Evolutionary conservation across 2,797 vertebrate genomes (phyloP), one percentile per base, ranked within the genome.

Genomic region (Malacoctenus gilli): DNA sequence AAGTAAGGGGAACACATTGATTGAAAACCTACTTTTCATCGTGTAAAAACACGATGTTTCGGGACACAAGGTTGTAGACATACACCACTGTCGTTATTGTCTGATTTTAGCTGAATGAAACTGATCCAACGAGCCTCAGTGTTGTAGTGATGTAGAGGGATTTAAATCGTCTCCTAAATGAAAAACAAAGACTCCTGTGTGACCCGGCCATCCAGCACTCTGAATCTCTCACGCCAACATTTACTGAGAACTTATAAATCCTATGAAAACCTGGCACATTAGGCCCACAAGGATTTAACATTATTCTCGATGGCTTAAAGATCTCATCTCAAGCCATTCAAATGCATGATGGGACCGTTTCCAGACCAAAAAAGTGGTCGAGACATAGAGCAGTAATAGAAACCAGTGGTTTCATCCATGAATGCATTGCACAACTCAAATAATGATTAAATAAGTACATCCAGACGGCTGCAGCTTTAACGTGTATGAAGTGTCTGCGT

Each of bases 61-160:
- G n/a, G n/a, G n/a, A n/a, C n/a, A n/a, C n/a, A 16, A 64, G 49
- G 62, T 47, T 62, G 23, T 38, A 54, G 59, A 9, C 62, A 58
- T 14, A 3, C 35, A 21, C 40, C 10, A 22, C 30, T 64, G 44
- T 64, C 56, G 10, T 21, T 42, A 30, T 65, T 47, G 60, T 70
- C 31, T 60, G 58, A 66, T 62, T 76, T 49, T n/a, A n/a, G n/a
- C n/a, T n/a, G n/a, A n/a, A n/a, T n/a, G n/a, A n/a, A 60, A 34
- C 39, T 49, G 53, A 59, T 62, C 79, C 80, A 59, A 40, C 58
- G 68, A 51, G 15, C 15, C 32, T 59, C 30, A 13, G 16, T 1
- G 2, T 20, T 47, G n/a, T n/a, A n/a, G n/a, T n/a, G 30, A 69
- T 44, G 58, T 49, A 13, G 15, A 59, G 8, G 52, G 42, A 44